Base-by-base conservation (phyloP, 2,797 vertebrate species). In the Rhyacichthys aspro region DNA sequence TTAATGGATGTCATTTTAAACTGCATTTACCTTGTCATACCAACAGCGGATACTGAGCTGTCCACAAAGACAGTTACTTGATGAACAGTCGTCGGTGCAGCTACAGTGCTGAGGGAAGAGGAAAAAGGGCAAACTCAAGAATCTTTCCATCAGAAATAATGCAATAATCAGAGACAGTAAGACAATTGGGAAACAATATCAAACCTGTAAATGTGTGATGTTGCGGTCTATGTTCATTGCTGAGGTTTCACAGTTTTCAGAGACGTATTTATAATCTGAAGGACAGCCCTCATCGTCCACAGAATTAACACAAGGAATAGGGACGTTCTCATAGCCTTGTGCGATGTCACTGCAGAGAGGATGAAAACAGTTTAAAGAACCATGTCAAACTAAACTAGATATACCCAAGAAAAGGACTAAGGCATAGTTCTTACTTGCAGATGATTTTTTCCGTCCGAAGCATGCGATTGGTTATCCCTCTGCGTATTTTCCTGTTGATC, bases 151-250 rank as follows among this genome's bases (percentile, higher is more conserved):
- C 5, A 23, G 19, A 23, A 5, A 2, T 5, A 23, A 23, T 23
- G 19, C 23, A 28, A 28, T 28, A 2, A 28, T 28, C 23, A 8
- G 32, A 43, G 32, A 47, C 1, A n/a, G 43, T 18, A 2, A 38
- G 14, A 55, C 39, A 4, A 0, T 28, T 28, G 23, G 7, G 23
- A 9, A 15, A 0, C 5, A 0, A 15, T 5, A 11, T 15, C 15
- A 33, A 57, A 91, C 90, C 94, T 98, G 96, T 33, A 98, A 86
- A 82, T 97, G 96, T 17, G 96, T 98, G 76, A 97, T 97, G 84
- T 97, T 98, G 15, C 95, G 92, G 85, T 98, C 96, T 0, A 98
- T 98, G 85, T 96, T 98, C 96, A 97, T 98, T 18, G 95, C 93
- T 1, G 96, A 97, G 0, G 96, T 98, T 86, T 97, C 96, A 1